These are phyloP conservation scores for Trichomalopsis sarcophagae DNA, from an alignment of 1,140 invertebrate genomes.

Conservation along the genomic window DNA sequence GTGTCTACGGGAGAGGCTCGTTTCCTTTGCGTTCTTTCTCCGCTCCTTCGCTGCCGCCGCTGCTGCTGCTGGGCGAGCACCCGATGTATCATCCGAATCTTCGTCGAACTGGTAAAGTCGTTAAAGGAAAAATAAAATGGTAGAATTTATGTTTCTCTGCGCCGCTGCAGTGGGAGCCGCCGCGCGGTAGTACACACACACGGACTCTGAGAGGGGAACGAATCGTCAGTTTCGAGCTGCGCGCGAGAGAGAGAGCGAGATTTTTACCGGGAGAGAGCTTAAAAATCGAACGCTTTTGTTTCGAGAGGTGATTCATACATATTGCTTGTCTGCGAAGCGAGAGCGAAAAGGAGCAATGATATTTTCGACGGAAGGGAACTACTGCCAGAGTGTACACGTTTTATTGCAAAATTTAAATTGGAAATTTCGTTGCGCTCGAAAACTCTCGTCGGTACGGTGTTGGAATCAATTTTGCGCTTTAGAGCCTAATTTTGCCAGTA, in stretches of 20 bases:
- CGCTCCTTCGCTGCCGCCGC: not conserved
- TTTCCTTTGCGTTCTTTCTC: not conserved
- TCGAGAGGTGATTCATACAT: slow-evolving; percentile 12
- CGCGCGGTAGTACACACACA: not conserved
- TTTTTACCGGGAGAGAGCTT: slow-evolving; percentile 1
- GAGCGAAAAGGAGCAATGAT: not conserved
- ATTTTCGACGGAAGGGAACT: not conserved
- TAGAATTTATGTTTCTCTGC: slow-evolving; percentile 48
- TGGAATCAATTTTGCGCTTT: not conserved
- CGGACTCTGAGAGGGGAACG: not conserved
- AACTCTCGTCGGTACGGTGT: not conserved
- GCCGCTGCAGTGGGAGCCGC: slow-evolving; percentile 13
- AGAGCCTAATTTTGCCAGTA: not conserved
- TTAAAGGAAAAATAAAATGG: slow-evolving; percentile 53
- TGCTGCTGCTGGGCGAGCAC: not conserved
- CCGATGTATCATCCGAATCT: slow-evolving; percentile 52
- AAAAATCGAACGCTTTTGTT: slow-evolving; percentile 28
- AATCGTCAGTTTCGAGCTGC: slow-evolving; percentile 11
- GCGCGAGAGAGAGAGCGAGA: not conserved
- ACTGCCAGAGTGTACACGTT: not conserved
- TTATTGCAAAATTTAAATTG: slow-evolving; percentile 5
- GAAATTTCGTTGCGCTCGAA: not conserved
- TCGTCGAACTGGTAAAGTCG: slow-evolving; percentile 51
- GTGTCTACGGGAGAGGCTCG: not conserved
- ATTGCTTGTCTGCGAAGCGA: not conserved